Evolutionary conservation across 2,113 vertebrate genomes (phyloP), one percentile per base, ranked within the genome.

Genomic region (Lampris megalopsis): DNA sequence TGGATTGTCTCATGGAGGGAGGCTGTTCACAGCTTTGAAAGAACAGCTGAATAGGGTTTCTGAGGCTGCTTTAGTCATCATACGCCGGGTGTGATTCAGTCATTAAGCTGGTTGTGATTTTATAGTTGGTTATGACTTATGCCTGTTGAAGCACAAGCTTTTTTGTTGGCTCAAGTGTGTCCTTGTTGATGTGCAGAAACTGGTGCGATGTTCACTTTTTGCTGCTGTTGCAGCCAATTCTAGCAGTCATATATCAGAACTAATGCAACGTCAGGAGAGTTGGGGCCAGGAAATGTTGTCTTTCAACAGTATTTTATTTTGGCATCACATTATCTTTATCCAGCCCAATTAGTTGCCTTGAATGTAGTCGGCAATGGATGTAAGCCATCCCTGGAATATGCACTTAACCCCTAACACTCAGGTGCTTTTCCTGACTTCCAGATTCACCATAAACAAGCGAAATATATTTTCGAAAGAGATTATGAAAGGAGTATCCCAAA

Each of bases 41-140:
- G 41, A 79, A 62, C 2, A 36, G 11, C n/a, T 73, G 56, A n/a
- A 41, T 35, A 6, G 36, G 35, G 77, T 60, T 42, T 40, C 59
- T 59, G 50, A 63, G 41, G 67, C 54, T 45, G 81, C 73, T 72
- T 43, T 56, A 42, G 3, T 84, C 71, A 67, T 72, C 79, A 75
- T 89, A 66, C 40, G 67, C 80, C 67, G 66, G 73, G 73, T 83
- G 68, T 75, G 68, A 68, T 73, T 80, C 78, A 75, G 68, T 71
- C 64, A 66, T 64, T 1, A 50, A 42, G 58, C 65, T 63, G 71
- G 45, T 5, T 2, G 3, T 42, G 68, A 73, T 83, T 68, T 77
- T 73, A 64, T 75, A 67, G 74, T 63, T 71, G 64, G 61, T 77
- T 79, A 36, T 66, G 66, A 47, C 8, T n/a, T 65, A 73, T 82